Evolutionary conservation across 2,888 invertebrate species (phyloP).

Genomic region (Thera britannica): DNA sequence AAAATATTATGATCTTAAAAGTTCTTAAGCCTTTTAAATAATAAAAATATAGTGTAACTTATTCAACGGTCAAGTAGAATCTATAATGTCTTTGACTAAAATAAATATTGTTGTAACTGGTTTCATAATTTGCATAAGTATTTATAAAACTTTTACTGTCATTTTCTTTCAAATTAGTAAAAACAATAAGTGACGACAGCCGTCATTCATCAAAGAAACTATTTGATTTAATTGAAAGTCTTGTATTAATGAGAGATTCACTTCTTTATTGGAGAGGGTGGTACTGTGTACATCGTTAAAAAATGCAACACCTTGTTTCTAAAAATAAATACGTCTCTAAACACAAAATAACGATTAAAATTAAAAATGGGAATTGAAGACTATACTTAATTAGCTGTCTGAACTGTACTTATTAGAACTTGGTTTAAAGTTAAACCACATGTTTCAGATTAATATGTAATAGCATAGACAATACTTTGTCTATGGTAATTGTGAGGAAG

Average conservation of each 20-base stretch:
- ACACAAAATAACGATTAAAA: not conserved
- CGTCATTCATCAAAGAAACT: too few relatives aligned
- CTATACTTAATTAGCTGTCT: slow-evolving; percentile 21
- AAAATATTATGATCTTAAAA: slow-evolving; percentile 25
- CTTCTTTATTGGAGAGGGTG: too few relatives aligned
- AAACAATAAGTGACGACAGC: not conserved
- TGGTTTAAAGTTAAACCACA: not conserved
- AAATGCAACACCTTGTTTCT: too few relatives aligned
- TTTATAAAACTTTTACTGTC: not conserved
- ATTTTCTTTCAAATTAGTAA: not conserved
- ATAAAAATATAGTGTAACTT: slow-evolving; percentile 27
- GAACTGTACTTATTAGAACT: slow-evolving; percentile 33
- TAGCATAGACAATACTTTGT: too few relatives aligned
- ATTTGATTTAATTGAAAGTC: too few relatives aligned
- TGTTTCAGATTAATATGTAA: not conserved
- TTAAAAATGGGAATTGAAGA: slow-evolving; percentile 5
- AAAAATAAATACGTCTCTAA: not conserved
- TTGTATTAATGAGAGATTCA: too few relatives aligned
- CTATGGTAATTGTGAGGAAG: too few relatives aligned
- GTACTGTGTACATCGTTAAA: too few relatives aligned
- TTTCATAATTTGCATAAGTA: not conserved
- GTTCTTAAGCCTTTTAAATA: slow-evolving; percentile 20
- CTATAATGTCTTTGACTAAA: not conserved
- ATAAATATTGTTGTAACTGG: not conserved
- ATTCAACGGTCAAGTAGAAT: slow-evolving; percentile 27